Conservation (phyloP, 1,140 invertebrate species). For the Choristoneura fumiferana region DNA sequence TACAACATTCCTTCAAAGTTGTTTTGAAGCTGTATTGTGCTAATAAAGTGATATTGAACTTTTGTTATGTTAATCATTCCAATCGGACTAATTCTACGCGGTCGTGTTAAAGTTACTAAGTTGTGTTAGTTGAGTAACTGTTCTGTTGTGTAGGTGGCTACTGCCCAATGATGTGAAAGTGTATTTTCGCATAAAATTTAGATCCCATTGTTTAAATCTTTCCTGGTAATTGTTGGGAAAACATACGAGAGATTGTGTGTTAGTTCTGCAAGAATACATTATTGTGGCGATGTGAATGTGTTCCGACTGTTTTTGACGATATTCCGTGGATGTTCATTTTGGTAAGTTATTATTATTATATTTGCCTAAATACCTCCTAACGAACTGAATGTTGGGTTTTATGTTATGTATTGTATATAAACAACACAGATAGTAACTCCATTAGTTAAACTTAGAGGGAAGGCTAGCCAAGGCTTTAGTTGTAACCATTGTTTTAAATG, state of each 20-base stretch:
- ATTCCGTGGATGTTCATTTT: slow-evolving; percentile 2
- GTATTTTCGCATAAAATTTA: slow-evolving; percentile 74
- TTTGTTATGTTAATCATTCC: slow-evolving; percentile 7
- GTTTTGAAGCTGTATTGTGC: slow-evolving; percentile 24
- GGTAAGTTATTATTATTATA: background rate
- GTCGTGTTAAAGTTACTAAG: slow-evolving; percentile 19
- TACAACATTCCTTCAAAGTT: slow-evolving; percentile 27
- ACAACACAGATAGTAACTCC: too few species aligned
- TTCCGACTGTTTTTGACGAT: background rate
- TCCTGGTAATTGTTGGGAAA: slow-evolving; percentile 65
- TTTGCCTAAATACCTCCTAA: background rate
- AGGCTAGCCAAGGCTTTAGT: too few species aligned
- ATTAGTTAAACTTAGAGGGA: too few species aligned
- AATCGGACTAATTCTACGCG: slow-evolving; percentile 10
- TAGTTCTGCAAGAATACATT: slow-evolving; percentile 48
- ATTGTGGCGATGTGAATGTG: slow-evolving; percentile 16
- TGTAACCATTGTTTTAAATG: too few species aligned
- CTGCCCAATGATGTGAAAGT: slow-evolving; percentile 73
- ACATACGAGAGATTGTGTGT: slow-evolving; percentile 34
- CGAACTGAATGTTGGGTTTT: too few species aligned
- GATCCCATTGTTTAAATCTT: slow-evolving; percentile 71
- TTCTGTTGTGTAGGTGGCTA: slow-evolving; percentile 75
- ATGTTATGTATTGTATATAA: too few species aligned
- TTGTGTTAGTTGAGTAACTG: slow-evolving; percentile 61
- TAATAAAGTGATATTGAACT: slow-evolving; percentile 10